Percentiles rank a stretch among this genome's conserved stretches.
phyloP scores from a whole-genome alignment of 1,140 invertebrate genomes.

The Heliconius hewitsoni region DNA sequence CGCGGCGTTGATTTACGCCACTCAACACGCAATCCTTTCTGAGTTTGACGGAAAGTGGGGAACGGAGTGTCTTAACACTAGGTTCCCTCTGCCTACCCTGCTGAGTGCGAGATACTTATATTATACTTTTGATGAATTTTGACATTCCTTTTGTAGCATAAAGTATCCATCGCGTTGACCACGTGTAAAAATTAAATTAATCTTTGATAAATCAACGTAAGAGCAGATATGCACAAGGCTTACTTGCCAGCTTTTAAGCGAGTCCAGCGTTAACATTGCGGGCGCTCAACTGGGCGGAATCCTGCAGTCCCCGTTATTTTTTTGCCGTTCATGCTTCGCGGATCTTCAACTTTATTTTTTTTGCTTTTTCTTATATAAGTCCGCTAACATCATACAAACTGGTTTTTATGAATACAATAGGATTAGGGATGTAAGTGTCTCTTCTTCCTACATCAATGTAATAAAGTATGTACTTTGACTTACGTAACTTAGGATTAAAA shows the following conservation, averaged over 20 bases:
- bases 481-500: background rate
- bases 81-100: too few relatives aligned
- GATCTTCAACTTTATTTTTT: constrained; percentile 57
- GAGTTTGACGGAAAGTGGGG: too few relatives aligned
- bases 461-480: constrained; percentile 25
- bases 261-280: constrained; percentile 30
- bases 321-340: constrained; percentile 63
- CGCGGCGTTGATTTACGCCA: too few relatives aligned
- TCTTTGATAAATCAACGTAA: background rate
- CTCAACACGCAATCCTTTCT: too few relatives aligned
- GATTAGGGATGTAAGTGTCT: constrained; percentile 18
- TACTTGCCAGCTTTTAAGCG: background rate
- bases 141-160: background rate
- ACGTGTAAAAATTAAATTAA: background rate
- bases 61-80: too few relatives aligned
- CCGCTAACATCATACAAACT: constrained; percentile 35
- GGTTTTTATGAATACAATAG: constrained; percentile 37
- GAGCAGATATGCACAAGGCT: background rate
- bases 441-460: constrained; percentile 15
- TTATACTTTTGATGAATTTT: background rate
- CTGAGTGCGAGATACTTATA: too few relatives aligned
- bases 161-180: too few relatives aligned
- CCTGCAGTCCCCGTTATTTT: constrained; percentile 66
- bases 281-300: constrained; percentile 53
- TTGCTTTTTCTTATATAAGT: constrained; percentile 44